These are phyloP conservation scores for Mallotus villosus DNA, from an alignment of 2,797 vertebrate genomes.

Conservation along the genomic window DNA sequence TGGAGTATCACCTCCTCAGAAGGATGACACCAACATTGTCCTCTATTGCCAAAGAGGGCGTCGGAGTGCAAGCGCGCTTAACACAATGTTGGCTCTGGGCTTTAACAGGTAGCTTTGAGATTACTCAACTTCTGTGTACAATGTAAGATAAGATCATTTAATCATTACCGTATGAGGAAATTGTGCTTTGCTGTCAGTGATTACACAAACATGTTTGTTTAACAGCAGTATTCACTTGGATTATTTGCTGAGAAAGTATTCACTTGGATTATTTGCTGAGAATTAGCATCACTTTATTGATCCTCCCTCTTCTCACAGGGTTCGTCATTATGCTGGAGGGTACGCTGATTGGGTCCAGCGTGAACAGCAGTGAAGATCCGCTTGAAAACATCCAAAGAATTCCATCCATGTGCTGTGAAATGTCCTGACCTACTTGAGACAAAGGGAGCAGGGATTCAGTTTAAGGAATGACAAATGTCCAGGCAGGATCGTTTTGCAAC, in stretches of 20 bases:
- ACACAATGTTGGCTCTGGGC: slow-evolving; percentile 25
- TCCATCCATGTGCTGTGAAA: not conserved
- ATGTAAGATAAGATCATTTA: too few relatives aligned
- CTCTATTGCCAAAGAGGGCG: slow-evolving; percentile 39
- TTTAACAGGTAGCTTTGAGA: slow-evolving; percentile 29
- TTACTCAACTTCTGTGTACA: not conserved
- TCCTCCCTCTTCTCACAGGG: slow-evolving; percentile 23
- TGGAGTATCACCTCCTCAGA: slow-evolving; percentile 25
- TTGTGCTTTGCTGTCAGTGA: not conserved
- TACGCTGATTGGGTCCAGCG: slow-evolving; percentile 24
- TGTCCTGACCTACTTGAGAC: not conserved
- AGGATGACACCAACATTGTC: slow-evolving; percentile 28
- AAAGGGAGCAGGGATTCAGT: not conserved
- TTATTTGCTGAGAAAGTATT: not conserved
- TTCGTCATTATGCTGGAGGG: slow-evolving; percentile 36
- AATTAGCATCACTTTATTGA: too few relatives aligned
- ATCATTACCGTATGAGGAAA: too few relatives aligned
- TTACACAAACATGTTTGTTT: not conserved
- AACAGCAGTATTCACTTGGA: not conserved
- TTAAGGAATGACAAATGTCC: not conserved
- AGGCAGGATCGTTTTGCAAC: not conserved
- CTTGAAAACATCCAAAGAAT: too few relatives aligned
- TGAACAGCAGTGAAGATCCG: slow-evolving; percentile 2
- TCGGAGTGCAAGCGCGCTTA: slow-evolving; percentile 39
- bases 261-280: too few relatives aligned